A percentile compares a stretch with the other conserved stretches of the same genome.
These are phyloP conservation scores for Thumatha senex DNA, from an alignment of 2,888 invertebrate genomes.

Conservation along the genomic window DNA sequence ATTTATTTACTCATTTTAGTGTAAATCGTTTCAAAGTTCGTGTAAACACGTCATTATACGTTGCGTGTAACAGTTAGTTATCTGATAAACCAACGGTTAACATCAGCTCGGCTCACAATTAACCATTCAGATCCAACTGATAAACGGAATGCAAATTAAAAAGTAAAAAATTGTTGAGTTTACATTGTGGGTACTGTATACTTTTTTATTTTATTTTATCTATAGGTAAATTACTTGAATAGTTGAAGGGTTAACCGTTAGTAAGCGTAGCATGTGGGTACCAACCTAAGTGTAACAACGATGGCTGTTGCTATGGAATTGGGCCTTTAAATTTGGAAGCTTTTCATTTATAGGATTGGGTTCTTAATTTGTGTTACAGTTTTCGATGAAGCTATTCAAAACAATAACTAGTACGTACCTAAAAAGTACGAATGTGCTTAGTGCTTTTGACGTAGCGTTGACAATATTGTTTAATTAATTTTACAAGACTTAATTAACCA, in stretches of 20 bases:
- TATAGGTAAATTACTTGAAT: conserved; percentile 29
- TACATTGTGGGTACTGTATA: conserved; percentile 11
- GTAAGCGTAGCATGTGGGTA: not conserved
- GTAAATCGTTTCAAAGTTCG: conserved; percentile 12
- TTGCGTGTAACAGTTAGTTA: conserved; percentile 67
- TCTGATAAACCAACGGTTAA: conserved; percentile 69
- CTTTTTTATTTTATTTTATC: conserved; percentile 1
- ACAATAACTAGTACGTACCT: too few species aligned
- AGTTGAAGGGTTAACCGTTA: conserved; percentile 6
- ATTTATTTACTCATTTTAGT: too few species aligned
- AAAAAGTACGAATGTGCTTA: too few species aligned
- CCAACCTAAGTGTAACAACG: too few species aligned
- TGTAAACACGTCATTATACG: conserved; percentile 33
- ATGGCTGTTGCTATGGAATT: too few species aligned
- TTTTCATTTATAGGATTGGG: too few species aligned
- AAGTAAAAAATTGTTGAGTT: conserved; percentile 30
- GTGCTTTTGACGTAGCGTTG: too few species aligned
- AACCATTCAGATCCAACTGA: conserved; percentile 67
- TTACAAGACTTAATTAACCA: too few species aligned
- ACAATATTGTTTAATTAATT: too few species aligned
- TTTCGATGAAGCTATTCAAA: too few species aligned
- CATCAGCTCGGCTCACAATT: conserved; percentile 68
- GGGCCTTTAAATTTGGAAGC: too few species aligned
- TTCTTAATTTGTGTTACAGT: too few species aligned
- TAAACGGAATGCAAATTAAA: conserved; percentile 72